phyloP scores from a whole-genome alignment of 2,113 vertebrate genomes.

The Sylvilagus bachmani region DNA sequence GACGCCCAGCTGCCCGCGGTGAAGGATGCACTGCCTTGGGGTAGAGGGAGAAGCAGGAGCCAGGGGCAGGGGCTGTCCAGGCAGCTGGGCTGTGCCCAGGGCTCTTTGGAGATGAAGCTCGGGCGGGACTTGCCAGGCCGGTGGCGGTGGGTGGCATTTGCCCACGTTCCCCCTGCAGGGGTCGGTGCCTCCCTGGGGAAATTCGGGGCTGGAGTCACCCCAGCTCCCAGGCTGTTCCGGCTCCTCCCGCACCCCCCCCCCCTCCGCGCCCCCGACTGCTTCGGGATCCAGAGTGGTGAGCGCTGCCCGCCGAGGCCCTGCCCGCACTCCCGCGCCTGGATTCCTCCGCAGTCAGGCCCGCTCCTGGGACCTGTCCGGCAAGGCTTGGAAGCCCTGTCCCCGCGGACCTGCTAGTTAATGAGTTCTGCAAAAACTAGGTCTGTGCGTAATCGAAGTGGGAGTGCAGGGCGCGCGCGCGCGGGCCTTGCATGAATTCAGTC shows the following conservation, averaged over 20 bases:
- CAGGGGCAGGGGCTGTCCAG: no score
- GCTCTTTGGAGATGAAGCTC: not conserved
- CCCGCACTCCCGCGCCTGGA: not conserved
- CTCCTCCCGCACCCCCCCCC: not conserved
- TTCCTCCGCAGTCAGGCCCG: fast-evolving
- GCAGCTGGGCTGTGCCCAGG: not conserved
- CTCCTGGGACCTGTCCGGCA: constrained; percentile 59
- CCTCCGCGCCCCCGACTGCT: not conserved
- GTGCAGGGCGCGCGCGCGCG: not conserved
- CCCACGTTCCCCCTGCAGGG: not conserved
- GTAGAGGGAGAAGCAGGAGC: not conserved
- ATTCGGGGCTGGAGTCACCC: not conserved
- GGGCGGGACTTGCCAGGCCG: not conserved
- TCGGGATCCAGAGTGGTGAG: not conserved
- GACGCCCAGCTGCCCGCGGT: not conserved
- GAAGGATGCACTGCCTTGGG: no score
- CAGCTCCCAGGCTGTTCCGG: not conserved
- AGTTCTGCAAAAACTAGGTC: constrained; percentile 83
- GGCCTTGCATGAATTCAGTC: constrained; percentile 53
- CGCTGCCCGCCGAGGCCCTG: not conserved
- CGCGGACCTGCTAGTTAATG: constrained; percentile 76
- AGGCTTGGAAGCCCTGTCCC: constrained; percentile 72
- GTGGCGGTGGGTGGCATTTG: not conserved
- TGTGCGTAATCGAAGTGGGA: constrained; percentile 79
- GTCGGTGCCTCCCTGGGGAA: not conserved